Base-by-base conservation (phyloP, 2,797 vertebrate genomes). In the Columba guinea region DNA sequence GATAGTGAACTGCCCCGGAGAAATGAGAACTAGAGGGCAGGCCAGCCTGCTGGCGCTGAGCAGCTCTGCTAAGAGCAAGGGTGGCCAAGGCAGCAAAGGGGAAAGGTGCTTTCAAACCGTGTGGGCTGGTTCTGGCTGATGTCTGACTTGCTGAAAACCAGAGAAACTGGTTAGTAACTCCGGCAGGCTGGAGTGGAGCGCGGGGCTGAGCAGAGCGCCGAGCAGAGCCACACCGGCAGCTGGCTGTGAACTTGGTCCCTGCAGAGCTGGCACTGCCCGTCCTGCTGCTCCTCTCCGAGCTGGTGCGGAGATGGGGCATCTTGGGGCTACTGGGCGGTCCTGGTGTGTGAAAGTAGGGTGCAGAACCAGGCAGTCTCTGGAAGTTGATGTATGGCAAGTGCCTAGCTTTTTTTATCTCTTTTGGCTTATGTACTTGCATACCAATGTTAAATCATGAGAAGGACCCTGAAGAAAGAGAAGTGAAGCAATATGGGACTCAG, bases 111-210 rank as follows among this genome's bases (percentile, higher is more conserved):
- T 92, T 69, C 30, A 64, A 63, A 41, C 41, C 41, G 3, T 27
- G 37, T 51, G 63, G 37, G 63, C 74, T 87, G 84, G 12, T 52
- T 52, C 62, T 89, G 74, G 34, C 77, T 0, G 8, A 5, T 32
- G 27, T 35, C 26, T 8, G 37, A 60, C 51, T 73, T 93, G 24
- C 74, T 87, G 63, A 59, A 90, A 94, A 73, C 18, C 59, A 78
- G 74, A 65, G 84, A 48, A 82, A 84, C 84, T 89, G 74, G 46
- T 95, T 71, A 27, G 74, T 79, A 89, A 39, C 67, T 44, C 27
- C 24, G 46, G 41, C 65, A 71, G 74, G 69, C 49, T 15, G 21
- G 39, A 9, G 3, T 24, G 55, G 67, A 87, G 67, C 34, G 46
- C 75, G 28, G 85, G 71, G 76, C 64, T 83, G 88, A 76, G 70